Base-by-base conservation (phyloP, 2,797 vertebrate genomes). In the Merluccius polli region DNA sequence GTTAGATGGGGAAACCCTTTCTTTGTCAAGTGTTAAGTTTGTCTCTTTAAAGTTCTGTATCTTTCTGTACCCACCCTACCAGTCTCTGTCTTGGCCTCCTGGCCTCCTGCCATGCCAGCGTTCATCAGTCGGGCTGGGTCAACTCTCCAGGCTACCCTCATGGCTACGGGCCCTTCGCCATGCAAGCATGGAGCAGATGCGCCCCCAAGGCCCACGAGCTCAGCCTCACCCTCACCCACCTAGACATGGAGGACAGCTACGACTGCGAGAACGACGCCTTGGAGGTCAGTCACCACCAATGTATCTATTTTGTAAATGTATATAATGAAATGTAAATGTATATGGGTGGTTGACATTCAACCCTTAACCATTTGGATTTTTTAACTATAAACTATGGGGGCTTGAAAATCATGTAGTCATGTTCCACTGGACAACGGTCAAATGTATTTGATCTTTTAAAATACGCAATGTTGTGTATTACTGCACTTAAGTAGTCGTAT, bases 241-340 rank as follows among this genome's bases (percentile, higher is more conserved):
- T 98, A 88, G 95, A 99, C 83, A 85, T 98, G 4, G 97, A 99
- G 79, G 92, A 93, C 27, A 97, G 96, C 0, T 85, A 91, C 27
- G 76, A 93, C 83, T 98, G 97, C 2, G 90, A 93, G 36, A 95
- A 97, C 0, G 97, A 99, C 79, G 94, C 87, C 1, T 85, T 98
- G 79, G 92, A 95, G 95, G 97, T 98, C 90, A 73, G 77, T 69
- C 15, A n/a, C 52, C 21, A 24, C 52, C 2, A 21, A 24, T 24
- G 16, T 24, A 24, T 59, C 7, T 59, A 16, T 59, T n/a, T n/a
- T 59, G 3, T 35, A 3, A 35, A 35, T 35, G 33, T 35, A 35
- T 35, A 35, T 35, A 35, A n/a, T n/a, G n/a, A n/a, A n/a, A n/a
- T 35, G 3, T 35, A 10, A n/a, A 59, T 59, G 52, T 1, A 15